Percentiles rank a stretch among this genome's conserved stretches.
These are phyloP conservation scores for Zoanthus sociatus DNA, from an alignment of 92 coral and sea anemone species.

Conservation along the genomic window DNA sequence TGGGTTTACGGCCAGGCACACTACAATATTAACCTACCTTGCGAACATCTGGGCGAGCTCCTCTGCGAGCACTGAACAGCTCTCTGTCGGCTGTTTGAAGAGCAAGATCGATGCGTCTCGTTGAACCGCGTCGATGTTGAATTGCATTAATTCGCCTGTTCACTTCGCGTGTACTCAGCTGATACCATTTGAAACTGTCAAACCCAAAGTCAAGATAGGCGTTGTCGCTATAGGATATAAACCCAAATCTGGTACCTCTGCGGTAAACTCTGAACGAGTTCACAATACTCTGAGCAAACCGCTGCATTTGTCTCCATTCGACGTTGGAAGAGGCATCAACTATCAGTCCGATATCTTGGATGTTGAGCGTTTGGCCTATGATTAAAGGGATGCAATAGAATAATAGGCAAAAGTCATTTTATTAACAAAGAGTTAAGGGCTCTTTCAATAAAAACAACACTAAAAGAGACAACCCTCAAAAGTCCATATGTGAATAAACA, in stretches of 20 bases:
- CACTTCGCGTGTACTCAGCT: slow-evolving; percentile 36
- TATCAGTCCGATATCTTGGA: slow-evolving; percentile 67
- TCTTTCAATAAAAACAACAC: no score
- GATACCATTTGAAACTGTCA: slow-evolving; percentile 29
- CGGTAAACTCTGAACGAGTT: slow-evolving; percentile 65
- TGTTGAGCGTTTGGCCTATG: slow-evolving; percentile 6
- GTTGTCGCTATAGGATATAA: slow-evolving; percentile 62
- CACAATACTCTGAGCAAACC: slow-evolving; percentile 69
- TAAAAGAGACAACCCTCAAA: no score
- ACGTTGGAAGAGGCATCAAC: slow-evolving; percentile 77
- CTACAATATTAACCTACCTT: slow-evolving; percentile 41
- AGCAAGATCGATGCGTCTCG: slow-evolving; percentile 72
- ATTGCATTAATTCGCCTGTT: slow-evolving; percentile 58
- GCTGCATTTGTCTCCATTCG: slow-evolving; percentile 66
- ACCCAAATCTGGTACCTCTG: slow-evolving; percentile 72
- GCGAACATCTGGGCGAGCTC: slow-evolving; percentile 58
- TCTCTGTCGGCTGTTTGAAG: slow-evolving; percentile 64
- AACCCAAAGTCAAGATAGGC: slow-evolving; percentile 73
- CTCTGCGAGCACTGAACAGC: slow-evolving; percentile 63
- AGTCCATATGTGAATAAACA: no score
- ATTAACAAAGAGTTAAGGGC: background rate
- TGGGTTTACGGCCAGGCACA: background rate
- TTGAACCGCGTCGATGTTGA: slow-evolving; percentile 62
- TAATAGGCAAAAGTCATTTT: background rate
- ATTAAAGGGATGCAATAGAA: background rate